Evolutionary conservation across 2,797 vertebrate species (phyloP), one percentile per base, ranked within the genome.

Genomic region (Pangasius sanitwongsei): DNA sequence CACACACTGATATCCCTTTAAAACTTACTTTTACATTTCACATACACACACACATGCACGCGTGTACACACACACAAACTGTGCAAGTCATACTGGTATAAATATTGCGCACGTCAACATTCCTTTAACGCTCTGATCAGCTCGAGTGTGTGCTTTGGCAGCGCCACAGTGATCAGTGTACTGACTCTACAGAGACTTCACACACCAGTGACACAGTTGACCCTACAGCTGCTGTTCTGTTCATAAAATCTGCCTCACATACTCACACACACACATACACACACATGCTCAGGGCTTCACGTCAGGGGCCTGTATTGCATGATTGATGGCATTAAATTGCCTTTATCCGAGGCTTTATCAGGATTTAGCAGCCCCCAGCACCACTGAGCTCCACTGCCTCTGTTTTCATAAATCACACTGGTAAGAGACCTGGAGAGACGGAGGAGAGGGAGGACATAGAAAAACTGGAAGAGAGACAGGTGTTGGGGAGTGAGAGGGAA

Each of bases 321-420:
- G 96, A 97, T 95, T 96, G 96, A 97, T 96, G 95, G 94, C 93
- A 96, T 96, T 95, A 96, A 96, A 97, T 96, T 96, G 95, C 96
- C 96, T 95, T 95, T 96, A 96, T 96, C 95, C 95, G 94, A 94
- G 93, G 95, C 95, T 95, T 96, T 96, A 96, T 96, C 95, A 96
- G 95, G 95, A 96, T 96, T 96, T 96, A 95, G 95, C 96, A 95
- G 94, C 94, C 87, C 93, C 88, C 91, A 94, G 94, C 94, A 94
- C 94, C 92, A 83, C 85, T 91, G 94, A 94, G 94, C 93, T 95
- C 94, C 93, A 89, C 92, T 92, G 91, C 93, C 94, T 94, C 94
- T 93, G 90, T 94, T 92, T 94, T 94, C 94, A 97, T 96, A 96
- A 96, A 96, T 96, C 96, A 96, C 93, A 90, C 91, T 92, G 92